Evolutionary conservation across 2,113 vertebrate species (phyloP).

Genomic region (Rynchops niger): DNA sequence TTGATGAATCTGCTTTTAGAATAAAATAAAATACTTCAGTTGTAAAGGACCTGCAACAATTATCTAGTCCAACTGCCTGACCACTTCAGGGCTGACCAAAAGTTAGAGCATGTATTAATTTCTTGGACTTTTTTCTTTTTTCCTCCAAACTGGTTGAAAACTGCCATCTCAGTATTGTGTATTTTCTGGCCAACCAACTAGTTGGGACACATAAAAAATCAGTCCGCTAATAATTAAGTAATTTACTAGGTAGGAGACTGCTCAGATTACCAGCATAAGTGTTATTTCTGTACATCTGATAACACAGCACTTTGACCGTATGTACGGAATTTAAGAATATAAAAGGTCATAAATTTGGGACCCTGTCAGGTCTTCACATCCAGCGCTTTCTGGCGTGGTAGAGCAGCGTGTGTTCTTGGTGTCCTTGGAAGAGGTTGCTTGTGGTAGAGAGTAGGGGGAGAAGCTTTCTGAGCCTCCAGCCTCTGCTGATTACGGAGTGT

Average conservation of each 20-base stretch:
- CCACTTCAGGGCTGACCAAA: not conserved
- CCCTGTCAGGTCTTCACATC: not conserved
- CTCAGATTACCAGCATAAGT: not conserved
- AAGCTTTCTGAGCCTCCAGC: not conserved
- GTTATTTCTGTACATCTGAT: not conserved
- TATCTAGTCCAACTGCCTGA: not conserved
- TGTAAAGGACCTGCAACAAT: not conserved
- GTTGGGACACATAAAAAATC: not conserved
- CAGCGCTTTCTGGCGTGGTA: not conserved
- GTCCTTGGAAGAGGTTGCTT: not conserved
- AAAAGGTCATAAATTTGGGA: not conserved
- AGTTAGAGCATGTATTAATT: not conserved
- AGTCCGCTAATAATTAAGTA: not conserved
- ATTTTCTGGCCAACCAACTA: not conserved
- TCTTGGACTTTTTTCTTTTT: not conserved
- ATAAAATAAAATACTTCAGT: not conserved
- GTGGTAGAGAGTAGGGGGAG: not conserved
- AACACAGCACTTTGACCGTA: not conserved
- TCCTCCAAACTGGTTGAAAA: not conserved
- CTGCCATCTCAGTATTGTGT: not conserved
- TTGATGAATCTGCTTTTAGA: not conserved
- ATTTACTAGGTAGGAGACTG: not conserved
- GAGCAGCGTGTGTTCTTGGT: fast-evolving
- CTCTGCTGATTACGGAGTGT: fast-evolving
- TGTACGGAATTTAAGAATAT: not conserved